Evolutionary conservation across 2,797 vertebrate genomes (phyloP).

Genomic region (Sparus aurata): DNA sequence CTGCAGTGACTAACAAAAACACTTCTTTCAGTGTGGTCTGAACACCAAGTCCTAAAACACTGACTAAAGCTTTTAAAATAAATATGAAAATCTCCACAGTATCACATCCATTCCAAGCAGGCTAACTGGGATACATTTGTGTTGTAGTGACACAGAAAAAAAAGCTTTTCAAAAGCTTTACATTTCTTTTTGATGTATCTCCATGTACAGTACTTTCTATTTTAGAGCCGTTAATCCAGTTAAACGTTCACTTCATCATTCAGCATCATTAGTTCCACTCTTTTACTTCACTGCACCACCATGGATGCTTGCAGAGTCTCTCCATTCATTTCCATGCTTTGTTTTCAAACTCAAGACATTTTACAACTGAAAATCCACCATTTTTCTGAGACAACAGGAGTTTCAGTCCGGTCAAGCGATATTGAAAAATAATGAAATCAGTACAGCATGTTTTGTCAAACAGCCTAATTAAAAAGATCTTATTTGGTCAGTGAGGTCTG

Average conservation of each 20-base stretch:
- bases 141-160: neutral
- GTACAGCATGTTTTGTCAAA: constrained; percentile 9
- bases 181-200: constrained; percentile 16
- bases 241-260: constrained; percentile 32
- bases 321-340: constrained; percentile 11
- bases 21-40: constrained; percentile 47
- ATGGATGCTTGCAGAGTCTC: neutral
- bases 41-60: constrained; percentile 53
- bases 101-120: constrained; percentile 23
- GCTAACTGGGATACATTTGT: constrained; percentile 30
- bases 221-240: constrained; percentile 38
- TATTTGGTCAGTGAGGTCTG: constrained; percentile 54
- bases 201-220: constrained; percentile 14
- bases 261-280: constrained; percentile 38
- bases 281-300: constrained; percentile 18
- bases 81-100: constrained; percentile 34
- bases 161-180: constrained; percentile 31
- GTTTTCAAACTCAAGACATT: neutral
- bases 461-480: constrained; percentile 59
- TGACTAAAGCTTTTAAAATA: constrained; percentile 45
- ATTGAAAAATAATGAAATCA: constrained; percentile 7
- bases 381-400: neutral
- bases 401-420: neutral
- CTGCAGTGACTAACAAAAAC: constrained; percentile 68
- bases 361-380: neutral